Percentiles rank a stretch among this genome's conserved stretches.
Conservation (phyloP, 1,140 invertebrate genomes). For the Pissodes strobi region DNA sequence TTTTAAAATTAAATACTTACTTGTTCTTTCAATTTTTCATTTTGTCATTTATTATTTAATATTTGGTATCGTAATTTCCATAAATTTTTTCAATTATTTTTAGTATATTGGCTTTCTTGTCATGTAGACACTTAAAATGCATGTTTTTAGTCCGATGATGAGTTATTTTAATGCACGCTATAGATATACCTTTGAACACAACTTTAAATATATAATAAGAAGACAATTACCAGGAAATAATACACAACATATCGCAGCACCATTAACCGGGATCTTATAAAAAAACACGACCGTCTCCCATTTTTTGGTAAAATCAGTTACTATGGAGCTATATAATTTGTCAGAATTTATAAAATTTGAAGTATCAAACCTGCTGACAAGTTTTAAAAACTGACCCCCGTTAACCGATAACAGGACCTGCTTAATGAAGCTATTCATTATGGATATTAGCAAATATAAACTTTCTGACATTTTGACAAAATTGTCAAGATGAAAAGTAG, state of each 20-base stretch:
- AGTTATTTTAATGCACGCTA: no score
- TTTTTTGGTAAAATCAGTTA: neutral
- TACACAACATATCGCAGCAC: neutral
- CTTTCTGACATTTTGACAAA: constrained; percentile 26
- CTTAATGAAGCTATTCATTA: constrained; percentile 20
- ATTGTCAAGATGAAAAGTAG: neutral
- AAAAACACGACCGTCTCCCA: neutral
- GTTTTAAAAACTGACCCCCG: neutral
- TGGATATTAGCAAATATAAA: constrained; percentile 30
- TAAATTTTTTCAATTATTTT: no score
- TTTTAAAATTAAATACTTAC: no score
- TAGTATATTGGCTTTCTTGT: no score
- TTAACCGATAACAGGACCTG: neutral
- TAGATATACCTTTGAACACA: no score
- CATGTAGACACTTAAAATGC: neutral
- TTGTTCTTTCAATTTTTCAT: no score
- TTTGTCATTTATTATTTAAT: no score
- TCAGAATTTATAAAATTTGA: neutral
- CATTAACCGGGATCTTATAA: constrained; percentile 3
- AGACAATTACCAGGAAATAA: constrained; percentile 8
- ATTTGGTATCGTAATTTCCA: no score
- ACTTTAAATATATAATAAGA: neutral
- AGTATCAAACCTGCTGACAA: constrained; percentile 9
- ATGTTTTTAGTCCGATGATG: no score
- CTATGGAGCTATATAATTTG: neutral